These are phyloP conservation scores for Nineta flava DNA, from an alignment of 2,888 invertebrate species.

Conservation along the genomic window DNA sequence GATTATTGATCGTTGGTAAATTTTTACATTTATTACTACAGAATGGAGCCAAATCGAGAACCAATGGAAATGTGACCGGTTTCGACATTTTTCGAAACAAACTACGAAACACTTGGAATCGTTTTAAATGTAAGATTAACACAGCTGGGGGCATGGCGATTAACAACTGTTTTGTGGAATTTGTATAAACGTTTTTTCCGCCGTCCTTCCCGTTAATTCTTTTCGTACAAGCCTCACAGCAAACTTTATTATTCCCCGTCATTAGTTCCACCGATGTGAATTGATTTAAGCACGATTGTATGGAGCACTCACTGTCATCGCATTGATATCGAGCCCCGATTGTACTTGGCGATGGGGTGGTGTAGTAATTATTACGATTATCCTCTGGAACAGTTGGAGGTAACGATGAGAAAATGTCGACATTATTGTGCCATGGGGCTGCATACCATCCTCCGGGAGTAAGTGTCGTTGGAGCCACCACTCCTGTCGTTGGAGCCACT, in stretches of 20 bases:
- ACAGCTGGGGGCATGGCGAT: constrained; percentile 86
- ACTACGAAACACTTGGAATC: constrained; percentile 60
- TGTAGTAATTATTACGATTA: neutral
- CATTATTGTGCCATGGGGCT: neutral
- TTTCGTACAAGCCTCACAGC: constrained; percentile 79
- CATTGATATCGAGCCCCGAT: constrained; percentile 52
- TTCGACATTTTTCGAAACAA: constrained; percentile 56
- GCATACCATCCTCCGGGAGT: neutral
- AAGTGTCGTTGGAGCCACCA: neutral
- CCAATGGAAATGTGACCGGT: constrained; percentile 71
- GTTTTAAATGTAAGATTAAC: constrained; percentile 85
- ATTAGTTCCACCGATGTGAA: constrained; percentile 84
- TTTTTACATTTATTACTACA: constrained; percentile 51
- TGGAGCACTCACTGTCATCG: constrained; percentile 65
- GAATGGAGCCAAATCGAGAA: constrained; percentile 81
- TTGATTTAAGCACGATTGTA: constrained; percentile 80
- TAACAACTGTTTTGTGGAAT: constrained; percentile 70
- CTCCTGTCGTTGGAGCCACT: neutral
- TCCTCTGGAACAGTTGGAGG: neutral
- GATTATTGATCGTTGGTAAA: constrained; percentile 30
- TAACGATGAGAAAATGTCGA: neutral
- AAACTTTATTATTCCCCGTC: constrained; percentile 83
- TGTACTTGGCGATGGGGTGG: constrained; percentile 22
- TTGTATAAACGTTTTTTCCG: constrained; percentile 55
- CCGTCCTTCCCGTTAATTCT: constrained; percentile 49